phyloP scores from a whole-genome alignment of 2,113 vertebrate species.

The Apodemus speciosus region DNA sequence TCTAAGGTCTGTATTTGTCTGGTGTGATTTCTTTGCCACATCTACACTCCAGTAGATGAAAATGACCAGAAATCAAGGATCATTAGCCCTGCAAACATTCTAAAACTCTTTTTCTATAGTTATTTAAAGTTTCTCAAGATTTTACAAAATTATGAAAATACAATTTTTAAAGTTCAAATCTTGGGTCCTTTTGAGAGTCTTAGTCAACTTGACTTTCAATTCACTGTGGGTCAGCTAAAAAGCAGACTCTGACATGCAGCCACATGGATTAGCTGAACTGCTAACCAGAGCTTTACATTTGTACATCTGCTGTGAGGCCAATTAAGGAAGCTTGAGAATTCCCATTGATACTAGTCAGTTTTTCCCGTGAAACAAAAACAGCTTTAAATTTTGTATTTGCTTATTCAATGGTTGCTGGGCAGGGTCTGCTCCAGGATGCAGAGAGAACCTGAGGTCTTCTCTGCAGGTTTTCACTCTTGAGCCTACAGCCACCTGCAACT shows the following conservation, averaged over 20 bases:
- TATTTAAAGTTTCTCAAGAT: not conserved
- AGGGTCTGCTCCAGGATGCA: not conserved
- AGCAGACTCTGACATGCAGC: not conserved
- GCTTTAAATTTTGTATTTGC: not conserved
- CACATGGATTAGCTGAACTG: not conserved
- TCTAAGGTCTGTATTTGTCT: not conserved
- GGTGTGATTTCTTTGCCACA: not conserved
- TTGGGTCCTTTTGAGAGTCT: not conserved
- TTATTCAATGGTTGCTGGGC: not conserved
- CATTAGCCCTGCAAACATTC: not conserved
- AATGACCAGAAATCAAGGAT: not conserved
- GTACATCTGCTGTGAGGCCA: not conserved
- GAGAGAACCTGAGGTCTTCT: not conserved
- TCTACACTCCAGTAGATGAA: not conserved
- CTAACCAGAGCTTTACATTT: not conserved
- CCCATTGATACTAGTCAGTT: not conserved
- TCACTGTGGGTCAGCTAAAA: not conserved
- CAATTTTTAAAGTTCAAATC: not conserved
- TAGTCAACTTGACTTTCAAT: not conserved
- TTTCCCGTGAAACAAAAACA: not conserved
- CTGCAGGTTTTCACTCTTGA: not conserved
- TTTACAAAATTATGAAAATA: not conserved
- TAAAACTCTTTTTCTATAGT: not conserved
- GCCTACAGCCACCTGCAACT: not conserved
- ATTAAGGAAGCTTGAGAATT: not conserved